Evolutionary conservation across 2,888 invertebrate species (phyloP).

Genomic region (Trichopoda pennipes): DNA sequence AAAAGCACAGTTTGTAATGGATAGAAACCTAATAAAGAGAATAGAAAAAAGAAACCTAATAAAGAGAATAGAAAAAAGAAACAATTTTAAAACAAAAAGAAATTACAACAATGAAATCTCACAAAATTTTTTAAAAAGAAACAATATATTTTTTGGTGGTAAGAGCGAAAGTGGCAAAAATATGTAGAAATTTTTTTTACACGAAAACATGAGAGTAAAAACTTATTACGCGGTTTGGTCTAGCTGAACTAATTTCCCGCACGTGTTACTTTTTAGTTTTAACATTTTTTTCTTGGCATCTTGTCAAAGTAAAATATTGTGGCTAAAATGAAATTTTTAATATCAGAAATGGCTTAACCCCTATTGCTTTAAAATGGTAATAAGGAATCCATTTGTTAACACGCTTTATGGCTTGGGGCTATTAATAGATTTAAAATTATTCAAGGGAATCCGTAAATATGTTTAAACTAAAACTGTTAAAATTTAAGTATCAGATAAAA

Average conservation of each 20-base stretch:
- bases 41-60: not conserved
- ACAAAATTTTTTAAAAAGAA: constrained; percentile 24
- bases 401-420: not conserved
- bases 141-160: not conserved
- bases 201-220: constrained; percentile 31
- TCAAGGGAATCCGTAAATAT: no score
- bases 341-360: constrained; percentile 20
- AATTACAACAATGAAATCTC: constrained; percentile 21
- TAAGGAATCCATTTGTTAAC: not conserved
- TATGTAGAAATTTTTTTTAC: constrained; percentile 4
- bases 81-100: not conserved
- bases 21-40: constrained; percentile 40
- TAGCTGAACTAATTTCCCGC: constrained; percentile 63
- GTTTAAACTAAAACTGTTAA: no score
- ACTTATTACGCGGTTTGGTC: constrained; percentile 55
- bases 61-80: constrained; percentile 1
- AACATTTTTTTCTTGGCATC: constrained; percentile 26
- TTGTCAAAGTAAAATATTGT: constrained; percentile 39
- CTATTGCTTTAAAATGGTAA: not conserved
- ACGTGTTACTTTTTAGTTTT: constrained; percentile 61
- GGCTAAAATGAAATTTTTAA: constrained; percentile 16
- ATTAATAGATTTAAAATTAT: constrained; percentile 11
- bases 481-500: no score
- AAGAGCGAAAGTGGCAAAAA: not conserved
- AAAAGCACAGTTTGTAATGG: constrained; percentile 45